These are phyloP conservation scores for Periophthalmus magnuspinnatus DNA, from an alignment of 2,797 vertebrate genomes.

Conservation along the genomic window DNA sequence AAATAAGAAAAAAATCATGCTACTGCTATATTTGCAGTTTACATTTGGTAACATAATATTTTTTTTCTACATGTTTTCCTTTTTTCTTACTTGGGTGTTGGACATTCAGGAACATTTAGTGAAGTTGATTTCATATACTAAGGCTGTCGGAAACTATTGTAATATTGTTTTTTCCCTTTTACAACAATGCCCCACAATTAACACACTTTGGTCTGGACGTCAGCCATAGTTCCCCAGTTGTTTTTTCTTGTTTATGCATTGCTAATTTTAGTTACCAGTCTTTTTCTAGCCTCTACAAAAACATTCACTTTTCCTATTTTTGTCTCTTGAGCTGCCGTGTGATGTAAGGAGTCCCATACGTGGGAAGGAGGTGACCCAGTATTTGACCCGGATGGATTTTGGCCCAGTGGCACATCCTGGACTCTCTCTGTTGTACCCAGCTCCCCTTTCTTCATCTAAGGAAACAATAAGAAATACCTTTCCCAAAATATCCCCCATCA, in stretches of 20 bases:
- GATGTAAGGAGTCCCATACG: constrained; percentile 34
- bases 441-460: constrained; percentile 69
- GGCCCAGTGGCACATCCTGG: constrained; percentile 62
- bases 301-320: constrained; percentile 8
- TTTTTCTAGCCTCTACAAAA: constrained; percentile 1
- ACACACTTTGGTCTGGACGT: constrained; percentile 5
- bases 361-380: constrained; percentile 62
- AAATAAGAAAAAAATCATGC: too few species aligned
- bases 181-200: constrained; percentile 10
- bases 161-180: constrained; percentile 10
- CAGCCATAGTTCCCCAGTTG: neutral
- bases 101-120: neutral
- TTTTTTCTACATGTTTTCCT: neutral
- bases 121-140: neutral
- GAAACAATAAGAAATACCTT: constrained; percentile 79
- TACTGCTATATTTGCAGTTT: too few species aligned
- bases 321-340: constrained; percentile 22
- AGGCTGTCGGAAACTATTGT: neutral
- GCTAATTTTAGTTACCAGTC: neutral
- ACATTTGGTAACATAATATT: too few species aligned
- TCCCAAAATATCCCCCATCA: constrained; percentile 79
- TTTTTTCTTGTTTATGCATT: neutral
- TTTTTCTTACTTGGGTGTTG: neutral
- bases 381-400: constrained; percentile 54
- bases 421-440: constrained; percentile 53